Conservation (phyloP, 2,797 vertebrate species). For the Galagoides demidoff region DNA sequence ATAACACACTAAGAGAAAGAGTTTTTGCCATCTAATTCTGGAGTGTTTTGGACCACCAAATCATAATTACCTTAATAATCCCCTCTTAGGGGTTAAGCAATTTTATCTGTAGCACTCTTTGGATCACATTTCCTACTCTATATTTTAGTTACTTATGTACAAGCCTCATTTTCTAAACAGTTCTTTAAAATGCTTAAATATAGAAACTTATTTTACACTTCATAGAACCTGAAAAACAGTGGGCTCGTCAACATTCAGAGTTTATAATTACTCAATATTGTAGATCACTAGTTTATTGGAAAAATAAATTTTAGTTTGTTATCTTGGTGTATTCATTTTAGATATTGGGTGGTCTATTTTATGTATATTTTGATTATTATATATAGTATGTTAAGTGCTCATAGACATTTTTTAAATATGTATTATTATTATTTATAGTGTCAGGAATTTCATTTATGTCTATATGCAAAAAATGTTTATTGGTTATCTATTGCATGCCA, state of each 20-base stretch:
- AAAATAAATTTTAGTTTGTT: slow-evolving; percentile 7
- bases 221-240: neutral
- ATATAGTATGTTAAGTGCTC: neutral
- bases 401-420: neutral
- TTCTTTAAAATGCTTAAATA: neutral
- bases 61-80: neutral
- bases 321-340: neutral
- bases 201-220: neutral
- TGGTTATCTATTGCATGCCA: neutral
- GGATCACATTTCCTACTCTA: neutral
- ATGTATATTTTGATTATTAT: neutral
- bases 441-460: neutral
- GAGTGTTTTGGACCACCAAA: neutral
- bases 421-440: neutral
- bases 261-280: neutral
- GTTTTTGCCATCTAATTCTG: neutral
- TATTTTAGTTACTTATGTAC: neutral
- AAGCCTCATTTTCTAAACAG: slow-evolving; percentile 16
- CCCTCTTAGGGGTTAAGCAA: neutral
- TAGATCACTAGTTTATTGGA: neutral
- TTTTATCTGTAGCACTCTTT: neutral
- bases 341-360: neutral
- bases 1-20: neutral
- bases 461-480: neutral
- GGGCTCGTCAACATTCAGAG: neutral